phyloP scores from a whole-genome alignment of 1,140 invertebrate species.

The Proctacanthus coquilletti region DNA sequence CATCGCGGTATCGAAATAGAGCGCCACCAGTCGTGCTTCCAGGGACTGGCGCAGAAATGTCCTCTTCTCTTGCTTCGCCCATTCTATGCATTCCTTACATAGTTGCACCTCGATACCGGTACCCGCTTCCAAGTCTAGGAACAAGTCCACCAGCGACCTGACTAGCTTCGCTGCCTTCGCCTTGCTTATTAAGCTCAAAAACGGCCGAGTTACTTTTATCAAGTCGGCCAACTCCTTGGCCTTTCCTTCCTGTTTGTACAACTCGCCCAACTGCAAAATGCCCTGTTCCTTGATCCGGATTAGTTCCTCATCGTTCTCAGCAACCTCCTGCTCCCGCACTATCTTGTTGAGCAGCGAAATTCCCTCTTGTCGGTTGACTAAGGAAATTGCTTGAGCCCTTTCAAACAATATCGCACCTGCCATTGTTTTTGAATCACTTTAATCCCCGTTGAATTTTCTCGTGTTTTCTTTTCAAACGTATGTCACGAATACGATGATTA shows the following conservation, averaged over 20 bases:
- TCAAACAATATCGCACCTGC: conserved; percentile 77
- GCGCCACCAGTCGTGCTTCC: conserved; percentile 80
- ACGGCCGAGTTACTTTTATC: conserved; percentile 86
- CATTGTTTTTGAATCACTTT: conserved; percentile 39
- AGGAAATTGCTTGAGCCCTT: conserved; percentile 52
- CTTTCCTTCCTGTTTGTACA: conserved; percentile 83
- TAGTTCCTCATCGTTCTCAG: conserved; percentile 68
- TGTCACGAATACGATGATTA: neutral
- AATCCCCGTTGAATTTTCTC: neutral
- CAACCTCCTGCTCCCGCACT: conserved; percentile 47
- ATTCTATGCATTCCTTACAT: conserved; percentile 96
- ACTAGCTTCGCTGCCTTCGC: conserved; percentile 98
- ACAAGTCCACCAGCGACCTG: conserved; percentile 89
- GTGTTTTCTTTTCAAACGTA: neutral
- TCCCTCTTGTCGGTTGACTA: conserved; percentile 51
- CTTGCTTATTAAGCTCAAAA: conserved; percentile 88
- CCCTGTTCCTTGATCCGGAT: conserved; percentile 79
- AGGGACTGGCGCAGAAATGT: conserved; percentile 94
- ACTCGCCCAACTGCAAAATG: conserved; percentile 74
- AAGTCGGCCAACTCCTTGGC: conserved; percentile 85
- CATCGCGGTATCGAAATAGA: conserved; percentile 89
- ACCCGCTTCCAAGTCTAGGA: conserved; percentile 87
- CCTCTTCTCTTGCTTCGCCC: conserved; percentile 94
- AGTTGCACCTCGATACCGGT: conserved; percentile 83
- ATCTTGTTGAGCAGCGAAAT: conserved; percentile 54